These are phyloP conservation scores for Tragelaphus buxtoni DNA, from an alignment of 2,113 vertebrate genomes.

Conservation along the genomic window DNA sequence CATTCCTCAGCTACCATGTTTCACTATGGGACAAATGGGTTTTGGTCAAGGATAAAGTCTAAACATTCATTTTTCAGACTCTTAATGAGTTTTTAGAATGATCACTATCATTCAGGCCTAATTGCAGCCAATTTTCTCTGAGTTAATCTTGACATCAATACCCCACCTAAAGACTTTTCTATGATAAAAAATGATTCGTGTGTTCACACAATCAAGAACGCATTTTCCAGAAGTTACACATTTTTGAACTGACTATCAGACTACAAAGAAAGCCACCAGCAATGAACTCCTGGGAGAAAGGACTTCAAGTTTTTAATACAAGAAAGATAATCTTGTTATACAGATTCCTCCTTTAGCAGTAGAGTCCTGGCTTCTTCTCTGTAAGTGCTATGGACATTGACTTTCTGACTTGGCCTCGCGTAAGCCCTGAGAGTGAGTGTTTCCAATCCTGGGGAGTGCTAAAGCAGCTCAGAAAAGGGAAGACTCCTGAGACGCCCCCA, in stretches of 20 bases:
- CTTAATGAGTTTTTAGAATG: slow-evolving; percentile 27
- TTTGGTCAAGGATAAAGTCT: slow-evolving; percentile 41
- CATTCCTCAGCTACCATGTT: neutral
- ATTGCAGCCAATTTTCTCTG: slow-evolving; percentile 50
- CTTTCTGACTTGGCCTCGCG: neutral
- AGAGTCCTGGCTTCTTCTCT: neutral
- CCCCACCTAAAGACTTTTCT: slow-evolving; percentile 38
- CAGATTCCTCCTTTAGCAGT: neutral
- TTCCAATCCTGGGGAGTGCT: neutral
- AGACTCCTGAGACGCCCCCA: neutral
- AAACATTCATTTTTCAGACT: slow-evolving; percentile 34
- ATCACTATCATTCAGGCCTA: slow-evolving; percentile 43
- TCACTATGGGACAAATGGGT: slow-evolving; percentile 37
- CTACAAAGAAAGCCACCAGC: neutral
- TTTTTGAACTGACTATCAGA: slow-evolving; percentile 35
- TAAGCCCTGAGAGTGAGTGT: neutral
- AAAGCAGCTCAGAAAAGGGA: neutral
- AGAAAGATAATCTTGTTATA: neutral
- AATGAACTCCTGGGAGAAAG: neutral
- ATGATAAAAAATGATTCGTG: slow-evolving; percentile 2
- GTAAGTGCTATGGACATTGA: neutral
- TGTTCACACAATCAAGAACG: neutral
- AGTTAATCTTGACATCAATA: slow-evolving; percentile 55
- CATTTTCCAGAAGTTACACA: neutral
- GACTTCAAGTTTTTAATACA: neutral